Evolutionary conservation across 2,113 vertebrate species (phyloP), one percentile per base, ranked within the genome.

Genomic region (Nettapus auritus): DNA sequence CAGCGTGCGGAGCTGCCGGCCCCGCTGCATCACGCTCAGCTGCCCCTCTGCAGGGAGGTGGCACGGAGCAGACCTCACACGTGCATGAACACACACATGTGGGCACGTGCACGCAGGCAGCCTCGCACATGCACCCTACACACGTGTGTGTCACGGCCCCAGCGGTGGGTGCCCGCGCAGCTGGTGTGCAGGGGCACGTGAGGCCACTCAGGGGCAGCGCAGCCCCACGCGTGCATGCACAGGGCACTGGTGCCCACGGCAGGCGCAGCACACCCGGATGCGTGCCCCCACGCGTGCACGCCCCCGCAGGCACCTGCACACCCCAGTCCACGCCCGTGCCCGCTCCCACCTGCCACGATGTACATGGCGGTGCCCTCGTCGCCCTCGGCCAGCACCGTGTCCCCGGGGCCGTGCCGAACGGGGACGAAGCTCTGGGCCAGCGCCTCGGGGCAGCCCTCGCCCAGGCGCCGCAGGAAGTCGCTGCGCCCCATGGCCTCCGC

Each of bases 391-490:
- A 98, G 98, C 90, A 99, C 95, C 0, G 93, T 92, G 4, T 97
- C 92, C 0, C 98, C 98, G 0, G 96, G 96, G 69, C 93, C 93
- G 57, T 88, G 87, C 74, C 95, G 56, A 9, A 69, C 76, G 0
- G 86, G 60, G 46, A 42, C 40, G 28, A 98, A 93, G 21, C 98
- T 97, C 38, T 98, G 98, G 83, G 98, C 98, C 97, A 98, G 98
- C 82, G 98, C 98, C 69, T 96, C 95, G 3, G 97, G 98, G 91
- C 98, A 98, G 70, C 98, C 98, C 6, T 98, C 97, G 4, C 98
- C 98, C n/a, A 99, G 97, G n/a, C 97, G 97, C 63, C 96, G 97
- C 88, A 98, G 97, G 95, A 98, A 98, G 81, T 98, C 96, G 4
- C 97, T 99, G 91, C 95, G 98, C 77, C 96, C 92, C 79, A 98